Evolutionary conservation across 1,140 invertebrate species (phyloP), one percentile per base, ranked within the genome.

Genomic region (Propsilocerus akamusi): DNA sequence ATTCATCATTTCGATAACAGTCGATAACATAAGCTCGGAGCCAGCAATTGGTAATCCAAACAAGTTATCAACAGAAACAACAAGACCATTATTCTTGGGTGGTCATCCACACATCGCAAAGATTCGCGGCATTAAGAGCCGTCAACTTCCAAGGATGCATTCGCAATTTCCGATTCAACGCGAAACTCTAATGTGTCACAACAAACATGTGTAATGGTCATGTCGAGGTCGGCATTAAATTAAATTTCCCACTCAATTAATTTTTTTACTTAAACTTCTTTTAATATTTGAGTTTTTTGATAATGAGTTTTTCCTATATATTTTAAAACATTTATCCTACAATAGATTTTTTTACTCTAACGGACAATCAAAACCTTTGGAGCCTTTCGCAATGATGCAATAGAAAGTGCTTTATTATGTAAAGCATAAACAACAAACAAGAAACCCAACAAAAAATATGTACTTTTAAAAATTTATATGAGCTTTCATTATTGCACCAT

Each of bases 51-150:
- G 30, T 71, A 78, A 51, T 73, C 76, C 57, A 68, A 76, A 3
- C 62, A 78, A 49, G 68, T 81, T 6, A 74, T 74, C 76, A 2
- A 84, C 87, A 0, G 77, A 87, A 53, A 92, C 91, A 0, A 81
- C 78, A 25, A 79, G 89, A 56, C 81, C 88, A 0, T 65, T 98
- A 2, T 97, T 83, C 63, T 72, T 97, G 55, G 94, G 94, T 26
- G 91, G 92, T 0, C 80, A 94, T 64, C 79, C 81, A 55, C 75
- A 65, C 56, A 58, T 56, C 23, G 56, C 49, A 60, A 71, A 63
- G 56, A 67, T 70, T 2, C 75, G 62, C 56, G 76, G 75, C 8
- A 66, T 74, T 0, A 61, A 63, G 26, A 79, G 80, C 22, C 68
- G 69, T 2, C 68, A 78, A 84, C 48, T 95, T 76, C 61, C 77